Evolutionary conservation across 2,888 invertebrate species (phyloP).

Genomic region (Acanthosepion pharaonis): DNA sequence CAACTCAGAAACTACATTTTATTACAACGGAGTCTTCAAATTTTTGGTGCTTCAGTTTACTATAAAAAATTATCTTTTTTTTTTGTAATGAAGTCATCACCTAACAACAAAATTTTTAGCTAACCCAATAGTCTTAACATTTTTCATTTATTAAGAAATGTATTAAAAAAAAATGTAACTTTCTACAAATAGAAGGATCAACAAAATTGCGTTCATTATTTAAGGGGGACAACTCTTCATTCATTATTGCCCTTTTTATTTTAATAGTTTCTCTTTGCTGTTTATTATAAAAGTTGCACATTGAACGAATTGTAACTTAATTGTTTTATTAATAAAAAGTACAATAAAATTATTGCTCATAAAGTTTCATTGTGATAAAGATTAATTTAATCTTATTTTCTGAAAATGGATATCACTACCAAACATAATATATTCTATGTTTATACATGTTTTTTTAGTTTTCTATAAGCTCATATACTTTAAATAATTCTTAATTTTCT

Average conservation of each 20-base stretch:
- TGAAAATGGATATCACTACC: neutral
- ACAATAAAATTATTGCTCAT: no score
- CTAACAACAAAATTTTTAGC: no score
- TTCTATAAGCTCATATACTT: neutral
- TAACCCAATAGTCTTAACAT: no score
- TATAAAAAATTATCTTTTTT: no score
- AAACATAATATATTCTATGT: neutral
- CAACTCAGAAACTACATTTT: no score
- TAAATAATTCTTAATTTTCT: neutral
- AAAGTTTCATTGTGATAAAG: no score
- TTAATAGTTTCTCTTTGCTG: neutral
- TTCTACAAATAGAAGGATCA: neutral
- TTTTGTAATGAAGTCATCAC: no score
- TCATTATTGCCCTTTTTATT: neutral
- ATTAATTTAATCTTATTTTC: neutral
- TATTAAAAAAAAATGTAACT: neutral
- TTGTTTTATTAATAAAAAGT: no score
- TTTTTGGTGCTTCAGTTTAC: no score
- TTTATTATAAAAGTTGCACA: no score
- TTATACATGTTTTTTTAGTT: neutral
- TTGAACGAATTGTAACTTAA: no score
- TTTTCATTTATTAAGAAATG: neutral
- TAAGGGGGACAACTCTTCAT: neutral
- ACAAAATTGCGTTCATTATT: neutral
- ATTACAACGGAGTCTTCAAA: no score